Evolutionary conservation across 2,113 vertebrate species (phyloP).

Genomic region (Nesoenas mayeri): DNA sequence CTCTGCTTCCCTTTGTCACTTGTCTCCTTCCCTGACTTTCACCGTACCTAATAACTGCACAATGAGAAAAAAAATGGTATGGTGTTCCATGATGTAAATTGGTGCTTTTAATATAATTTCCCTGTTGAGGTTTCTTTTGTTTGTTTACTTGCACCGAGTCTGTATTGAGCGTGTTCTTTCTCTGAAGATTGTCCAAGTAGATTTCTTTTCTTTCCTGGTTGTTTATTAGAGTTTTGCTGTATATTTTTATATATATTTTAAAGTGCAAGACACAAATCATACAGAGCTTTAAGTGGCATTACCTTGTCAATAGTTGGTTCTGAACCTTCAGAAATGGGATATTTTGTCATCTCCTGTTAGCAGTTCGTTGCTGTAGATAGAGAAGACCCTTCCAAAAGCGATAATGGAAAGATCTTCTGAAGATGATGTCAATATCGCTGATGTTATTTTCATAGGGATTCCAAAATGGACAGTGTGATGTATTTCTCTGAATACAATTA

Average conservation of each 20-base stretch:
- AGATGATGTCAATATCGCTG: slow-evolving; percentile 4
- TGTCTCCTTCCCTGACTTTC: neutral
- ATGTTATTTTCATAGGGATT: slow-evolving; percentile 42
- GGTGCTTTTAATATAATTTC: neutral
- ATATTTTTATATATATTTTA: neutral
- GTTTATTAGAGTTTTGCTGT: neutral
- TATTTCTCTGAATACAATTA: slow-evolving; percentile 17
- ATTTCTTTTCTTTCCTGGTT: neutral
- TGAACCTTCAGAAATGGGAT: neutral
- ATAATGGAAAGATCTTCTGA: neutral
- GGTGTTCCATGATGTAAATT: neutral
- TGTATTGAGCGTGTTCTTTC: neutral
- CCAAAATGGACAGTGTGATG: neutral
- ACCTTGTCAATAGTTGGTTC: neutral
- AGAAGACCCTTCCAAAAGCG: neutral
- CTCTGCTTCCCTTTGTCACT: neutral
- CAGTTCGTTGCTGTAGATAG: neutral
- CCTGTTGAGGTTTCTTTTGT: neutral
- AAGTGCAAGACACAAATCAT: neutral
- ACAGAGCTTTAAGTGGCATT: neutral
- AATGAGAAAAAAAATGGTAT: neutral
- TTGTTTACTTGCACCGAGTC: neutral
- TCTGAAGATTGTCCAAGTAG: neutral
- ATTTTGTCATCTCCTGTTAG: neutral
- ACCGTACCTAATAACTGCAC: neutral